Percentiles rank a stretch among this genome's conserved stretches.
phyloP scores from a whole-genome alignment of 2,888 invertebrate genomes.

The Tubulanus polymorphus region DNA sequence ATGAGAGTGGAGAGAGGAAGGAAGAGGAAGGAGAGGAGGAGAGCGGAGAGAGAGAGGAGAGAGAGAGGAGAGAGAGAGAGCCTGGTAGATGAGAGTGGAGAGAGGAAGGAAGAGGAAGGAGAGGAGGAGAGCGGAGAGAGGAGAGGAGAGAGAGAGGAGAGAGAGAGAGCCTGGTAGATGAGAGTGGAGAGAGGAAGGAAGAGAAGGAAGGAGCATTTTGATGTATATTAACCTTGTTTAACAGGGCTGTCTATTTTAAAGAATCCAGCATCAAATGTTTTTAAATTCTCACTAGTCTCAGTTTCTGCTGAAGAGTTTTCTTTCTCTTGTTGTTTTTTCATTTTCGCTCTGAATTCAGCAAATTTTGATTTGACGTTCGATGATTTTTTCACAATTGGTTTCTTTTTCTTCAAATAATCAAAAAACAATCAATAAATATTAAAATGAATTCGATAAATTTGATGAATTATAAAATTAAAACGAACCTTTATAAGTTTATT shows the following conservation, averaged over 20 bases:
- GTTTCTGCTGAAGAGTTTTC: conserved; percentile 3
- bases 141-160: too few relatives aligned
- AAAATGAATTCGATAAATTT: background rate
- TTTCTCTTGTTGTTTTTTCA: conserved; percentile 28
- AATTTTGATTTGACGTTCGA: conserved; percentile 36
- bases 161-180: too few relatives aligned
- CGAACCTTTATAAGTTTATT: conserved; percentile 15
- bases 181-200: too few relatives aligned
- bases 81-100: too few relatives aligned
- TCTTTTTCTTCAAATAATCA: conserved; percentile 25
- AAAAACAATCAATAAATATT: background rate
- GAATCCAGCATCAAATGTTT: conserved; percentile 43
- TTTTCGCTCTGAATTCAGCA: conserved; percentile 41
- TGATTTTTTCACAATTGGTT: conserved; percentile 17
- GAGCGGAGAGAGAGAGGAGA: too few relatives aligned
- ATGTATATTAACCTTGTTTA: too few relatives aligned
- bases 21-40: too few relatives aligned
- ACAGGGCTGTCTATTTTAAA: conserved; percentile 42
- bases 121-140: too few relatives aligned
- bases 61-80: too few relatives aligned
- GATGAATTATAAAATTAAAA: background rate
- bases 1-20: too few relatives aligned
- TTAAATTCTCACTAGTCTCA: conserved; percentile 13
- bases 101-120: too few relatives aligned
- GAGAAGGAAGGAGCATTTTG: background rate